A percentile compares a stretch with the other conserved stretches of the same genome.
phyloP scores from a whole-genome alignment of 2,113 vertebrate genomes.

The Sigmodon hispidus region DNA sequence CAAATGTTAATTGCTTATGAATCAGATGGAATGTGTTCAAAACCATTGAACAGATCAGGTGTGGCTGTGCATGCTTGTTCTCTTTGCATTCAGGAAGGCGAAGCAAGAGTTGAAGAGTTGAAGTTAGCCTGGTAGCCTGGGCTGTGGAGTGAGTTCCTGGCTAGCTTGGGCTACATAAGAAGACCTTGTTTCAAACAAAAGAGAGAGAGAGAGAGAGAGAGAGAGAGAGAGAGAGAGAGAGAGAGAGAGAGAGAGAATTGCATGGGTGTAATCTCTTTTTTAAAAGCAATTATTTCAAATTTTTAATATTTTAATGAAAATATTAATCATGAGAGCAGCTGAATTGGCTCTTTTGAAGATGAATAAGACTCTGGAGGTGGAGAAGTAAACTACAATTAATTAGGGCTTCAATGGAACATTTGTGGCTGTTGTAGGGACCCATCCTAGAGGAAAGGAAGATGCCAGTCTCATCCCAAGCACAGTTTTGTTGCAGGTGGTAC shows the following conservation, averaged over 20 bases:
- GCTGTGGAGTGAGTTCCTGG: neutral
- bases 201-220: too few species aligned
- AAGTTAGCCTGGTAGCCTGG: neutral
- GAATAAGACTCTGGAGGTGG: neutral
- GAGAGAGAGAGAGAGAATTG: too few species aligned
- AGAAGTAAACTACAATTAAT: neutral
- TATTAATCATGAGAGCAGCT: neutral
- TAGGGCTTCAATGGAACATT: neutral
- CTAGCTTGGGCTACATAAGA: neutral
- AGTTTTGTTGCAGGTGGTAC: neutral
- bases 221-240: too few species aligned
- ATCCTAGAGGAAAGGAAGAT: too few species aligned
- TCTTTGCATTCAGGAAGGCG: neutral
- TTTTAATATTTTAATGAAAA: slow-evolving; percentile 1
- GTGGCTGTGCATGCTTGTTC: neutral
- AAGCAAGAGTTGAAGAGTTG: neutral
- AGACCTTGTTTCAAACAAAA: neutral
- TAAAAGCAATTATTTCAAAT: neutral
- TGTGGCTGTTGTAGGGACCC: neutral
- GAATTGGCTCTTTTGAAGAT: neutral
- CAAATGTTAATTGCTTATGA: neutral
- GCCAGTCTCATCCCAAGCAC: neutral
- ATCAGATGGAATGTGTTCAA: neutral
- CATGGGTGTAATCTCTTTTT: neutral
- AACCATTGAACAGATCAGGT: neutral